Evolutionary conservation across 2,797 vertebrate species (phyloP).

Genomic region (Acanthiza pusilla): DNA sequence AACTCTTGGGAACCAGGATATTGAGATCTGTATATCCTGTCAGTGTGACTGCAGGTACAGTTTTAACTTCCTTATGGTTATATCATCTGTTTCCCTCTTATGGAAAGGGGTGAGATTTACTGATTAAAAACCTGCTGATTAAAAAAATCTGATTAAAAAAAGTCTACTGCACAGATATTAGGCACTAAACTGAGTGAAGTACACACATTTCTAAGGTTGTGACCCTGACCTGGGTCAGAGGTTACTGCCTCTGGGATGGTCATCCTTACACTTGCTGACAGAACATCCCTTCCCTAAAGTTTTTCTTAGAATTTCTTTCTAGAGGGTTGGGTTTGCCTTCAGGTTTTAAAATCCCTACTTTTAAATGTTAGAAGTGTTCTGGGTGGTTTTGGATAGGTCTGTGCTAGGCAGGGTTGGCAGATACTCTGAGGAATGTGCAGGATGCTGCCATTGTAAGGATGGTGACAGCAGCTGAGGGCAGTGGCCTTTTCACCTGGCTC

Average conservation of each 20-base stretch:
- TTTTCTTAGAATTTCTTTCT: not conserved
- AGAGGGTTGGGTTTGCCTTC: not conserved
- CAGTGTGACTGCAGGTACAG: not conserved
- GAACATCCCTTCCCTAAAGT: not conserved
- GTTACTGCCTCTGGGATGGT: not conserved
- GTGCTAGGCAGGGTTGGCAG: not conserved
- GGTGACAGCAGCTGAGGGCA: not conserved
- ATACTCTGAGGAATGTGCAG: not conserved
- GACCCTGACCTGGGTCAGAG: not conserved
- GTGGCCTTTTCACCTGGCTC: constrained; percentile 19
- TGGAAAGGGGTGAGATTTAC: not conserved
- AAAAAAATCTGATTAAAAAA: not conserved
- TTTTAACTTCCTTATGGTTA: not conserved
- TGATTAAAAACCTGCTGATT: not conserved
- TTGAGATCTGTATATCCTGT: not conserved
- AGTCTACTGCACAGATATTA: not conserved
- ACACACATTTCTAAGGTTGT: not conserved
- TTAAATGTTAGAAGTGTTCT: not conserved
- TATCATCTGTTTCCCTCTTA: not conserved
- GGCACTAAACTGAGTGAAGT: not conserved
- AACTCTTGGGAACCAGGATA: not conserved
- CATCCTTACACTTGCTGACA: not conserved
- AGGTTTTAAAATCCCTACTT: not conserved
- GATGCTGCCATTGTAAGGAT: not conserved
- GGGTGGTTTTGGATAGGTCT: not conserved